Percentiles rank a stretch among this genome's conserved stretches.
Evolutionary conservation across 1,140 invertebrate genomes (phyloP).

Genomic region (Aphis gossypii): DNA sequence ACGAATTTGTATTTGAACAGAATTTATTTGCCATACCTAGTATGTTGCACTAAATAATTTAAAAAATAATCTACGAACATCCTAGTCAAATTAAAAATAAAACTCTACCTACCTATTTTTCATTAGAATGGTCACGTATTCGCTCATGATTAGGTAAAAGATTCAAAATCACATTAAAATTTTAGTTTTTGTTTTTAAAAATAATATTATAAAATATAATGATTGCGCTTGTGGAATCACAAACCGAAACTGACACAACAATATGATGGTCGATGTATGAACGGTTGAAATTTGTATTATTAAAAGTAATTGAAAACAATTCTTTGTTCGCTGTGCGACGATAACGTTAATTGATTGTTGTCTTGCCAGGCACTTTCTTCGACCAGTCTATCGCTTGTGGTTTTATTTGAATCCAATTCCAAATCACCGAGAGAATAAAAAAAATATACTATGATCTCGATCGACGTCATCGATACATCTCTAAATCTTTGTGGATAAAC

Average conservation of each 20-base stretch:
- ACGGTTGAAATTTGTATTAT: background rate
- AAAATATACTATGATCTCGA: no score
- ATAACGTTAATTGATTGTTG: background rate
- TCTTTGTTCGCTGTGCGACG: background rate
- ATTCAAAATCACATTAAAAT: background rate
- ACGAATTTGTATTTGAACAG: background rate
- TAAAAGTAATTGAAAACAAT: background rate
- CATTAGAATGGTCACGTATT: conserved; percentile 4
- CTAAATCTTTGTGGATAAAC: background rate
- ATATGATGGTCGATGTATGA: background rate
- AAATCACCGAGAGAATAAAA: background rate
- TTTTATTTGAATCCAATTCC: background rate
- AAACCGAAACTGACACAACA: background rate
- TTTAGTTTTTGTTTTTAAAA: background rate
- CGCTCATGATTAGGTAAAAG: background rate
- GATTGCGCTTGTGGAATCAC: background rate
- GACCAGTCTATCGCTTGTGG: background rate
- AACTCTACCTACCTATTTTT: background rate
- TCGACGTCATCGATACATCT: background rate
- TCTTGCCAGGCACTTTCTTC: background rate
- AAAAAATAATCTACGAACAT: background rate
- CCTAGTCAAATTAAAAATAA: background rate
- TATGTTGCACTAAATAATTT: background rate
- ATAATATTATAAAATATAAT: background rate
- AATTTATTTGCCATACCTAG: no score